These are phyloP conservation scores for Adelges cooleyi DNA, from an alignment of 1,140 invertebrate genomes.

Conservation along the genomic window DNA sequence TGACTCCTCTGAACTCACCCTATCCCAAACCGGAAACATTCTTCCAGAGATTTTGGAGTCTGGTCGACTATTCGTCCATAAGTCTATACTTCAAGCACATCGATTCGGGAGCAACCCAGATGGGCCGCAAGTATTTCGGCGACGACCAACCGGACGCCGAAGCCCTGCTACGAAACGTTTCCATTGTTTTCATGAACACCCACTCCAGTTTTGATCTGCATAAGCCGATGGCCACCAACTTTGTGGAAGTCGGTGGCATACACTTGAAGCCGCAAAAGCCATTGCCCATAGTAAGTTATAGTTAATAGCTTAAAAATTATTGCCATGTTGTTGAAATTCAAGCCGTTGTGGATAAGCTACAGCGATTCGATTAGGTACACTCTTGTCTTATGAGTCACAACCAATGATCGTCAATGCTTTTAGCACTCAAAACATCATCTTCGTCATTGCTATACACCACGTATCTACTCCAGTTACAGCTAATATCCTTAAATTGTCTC, in stretches of 20 bases:
- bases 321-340: too few species aligned
- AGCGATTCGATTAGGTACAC: too few species aligned
- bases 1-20: constrained; percentile 21
- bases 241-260: constrained; percentile 37
- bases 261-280: constrained; percentile 34
- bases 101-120: not conserved
- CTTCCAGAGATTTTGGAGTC: not conserved
- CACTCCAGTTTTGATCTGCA: constrained; percentile 43
- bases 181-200: constrained; percentile 45
- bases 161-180: constrained; percentile 37
- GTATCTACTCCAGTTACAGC: too few species aligned
- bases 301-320: too few species aligned
- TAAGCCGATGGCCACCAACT: constrained; percentile 37
- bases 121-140: constrained; percentile 41
- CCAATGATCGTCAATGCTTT: too few species aligned
- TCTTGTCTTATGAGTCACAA: too few species aligned
- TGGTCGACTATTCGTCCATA: not conserved
- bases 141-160: constrained; percentile 46
- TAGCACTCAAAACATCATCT: too few species aligned
- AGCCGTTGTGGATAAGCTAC: too few species aligned
- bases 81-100: not conserved
- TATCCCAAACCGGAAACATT: constrained; percentile 30
- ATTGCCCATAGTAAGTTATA: constrained; percentile 34
- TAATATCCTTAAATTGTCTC: too few species aligned
- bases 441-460: too few species aligned